A percentile compares a stretch with the other conserved stretches of the same genome.
Conservation (phyloP, 1,140 invertebrate genomes). For the Euglossa dilemma region DNA sequence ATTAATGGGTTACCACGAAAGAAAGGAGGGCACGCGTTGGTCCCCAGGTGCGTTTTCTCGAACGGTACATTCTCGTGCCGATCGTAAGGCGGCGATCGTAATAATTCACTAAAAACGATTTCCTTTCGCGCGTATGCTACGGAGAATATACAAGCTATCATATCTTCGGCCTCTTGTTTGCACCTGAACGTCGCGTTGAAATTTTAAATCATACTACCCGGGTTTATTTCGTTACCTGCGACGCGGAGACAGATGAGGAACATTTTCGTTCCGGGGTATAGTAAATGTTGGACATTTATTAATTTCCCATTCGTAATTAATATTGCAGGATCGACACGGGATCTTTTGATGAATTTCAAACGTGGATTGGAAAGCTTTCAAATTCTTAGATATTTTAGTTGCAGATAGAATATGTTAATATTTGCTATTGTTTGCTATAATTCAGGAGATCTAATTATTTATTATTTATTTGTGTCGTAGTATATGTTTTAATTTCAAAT, state of each 20-base stretch:
- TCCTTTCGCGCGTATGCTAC: neutral
- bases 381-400: too few relatives aligned
- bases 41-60: conserved; percentile 24
- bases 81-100: neutral
- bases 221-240: too few relatives aligned
- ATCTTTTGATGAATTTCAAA: too few relatives aligned
- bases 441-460: too few relatives aligned
- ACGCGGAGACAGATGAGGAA: neutral
- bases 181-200: neutral
- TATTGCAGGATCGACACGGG: too few relatives aligned
- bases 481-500: neutral
- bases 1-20: conserved; percentile 11
- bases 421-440: too few relatives aligned
- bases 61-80: neutral
- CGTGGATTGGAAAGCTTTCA: too few relatives aligned
- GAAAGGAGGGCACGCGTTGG: neutral
- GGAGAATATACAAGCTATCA: neutral
- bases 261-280: neutral
- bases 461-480: too few relatives aligned
- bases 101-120: conserved; percentile 8
- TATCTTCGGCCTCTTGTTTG: neutral
- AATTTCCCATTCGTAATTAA: too few relatives aligned
- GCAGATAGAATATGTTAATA: too few relatives aligned
- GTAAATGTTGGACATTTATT: too few relatives aligned
- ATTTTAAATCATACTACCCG: neutral